Evolutionary conservation across 2,888 invertebrate species (phyloP).

Genomic region (Anodontia alba): DNA sequence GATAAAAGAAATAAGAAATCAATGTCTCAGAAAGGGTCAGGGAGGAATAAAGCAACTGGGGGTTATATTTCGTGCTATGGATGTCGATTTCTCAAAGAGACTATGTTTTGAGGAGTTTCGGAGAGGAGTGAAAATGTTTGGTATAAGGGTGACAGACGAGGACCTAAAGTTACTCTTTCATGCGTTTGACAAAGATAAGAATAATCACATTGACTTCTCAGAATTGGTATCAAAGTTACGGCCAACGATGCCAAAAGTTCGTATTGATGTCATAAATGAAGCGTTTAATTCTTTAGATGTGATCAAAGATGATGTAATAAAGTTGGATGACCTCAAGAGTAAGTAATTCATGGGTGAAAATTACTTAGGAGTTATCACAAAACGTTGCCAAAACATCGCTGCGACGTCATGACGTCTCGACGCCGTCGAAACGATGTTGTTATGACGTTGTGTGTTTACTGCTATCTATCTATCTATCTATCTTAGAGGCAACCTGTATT

Average conservation of each 20-base stretch:
- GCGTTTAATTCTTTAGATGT: constrained; percentile 80
- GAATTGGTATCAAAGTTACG: constrained; percentile 77
- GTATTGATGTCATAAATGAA: constrained; percentile 76
- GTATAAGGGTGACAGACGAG: constrained; percentile 65
- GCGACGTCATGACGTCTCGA: too few species aligned
- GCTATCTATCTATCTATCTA: too few species aligned
- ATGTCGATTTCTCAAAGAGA: constrained; percentile 77
- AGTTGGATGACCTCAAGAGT: constrained; percentile 81
- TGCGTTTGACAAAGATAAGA: constrained; percentile 77
- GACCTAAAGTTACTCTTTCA: constrained; percentile 74
- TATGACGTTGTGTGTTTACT: too few species aligned
- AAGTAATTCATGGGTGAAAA: too few species aligned
- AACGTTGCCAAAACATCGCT: too few species aligned
- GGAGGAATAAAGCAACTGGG: constrained; percentile 77
- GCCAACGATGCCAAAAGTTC: constrained; percentile 72
- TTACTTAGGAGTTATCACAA: too few species aligned
- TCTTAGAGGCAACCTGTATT: too few species aligned
- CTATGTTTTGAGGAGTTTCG: constrained; percentile 76
- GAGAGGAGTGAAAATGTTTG: constrained; percentile 71
- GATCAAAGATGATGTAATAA: constrained; percentile 75
- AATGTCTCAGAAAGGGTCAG: constrained; percentile 69
- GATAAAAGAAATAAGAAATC: constrained; percentile 62
- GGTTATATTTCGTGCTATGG: constrained; percentile 77
- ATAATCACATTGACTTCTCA: constrained; percentile 76
- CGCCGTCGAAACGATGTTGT: too few species aligned